These are phyloP conservation scores for Buphagus erythrorhynchus DNA, from an alignment of 2,797 vertebrate species.

Conservation along the genomic window DNA sequence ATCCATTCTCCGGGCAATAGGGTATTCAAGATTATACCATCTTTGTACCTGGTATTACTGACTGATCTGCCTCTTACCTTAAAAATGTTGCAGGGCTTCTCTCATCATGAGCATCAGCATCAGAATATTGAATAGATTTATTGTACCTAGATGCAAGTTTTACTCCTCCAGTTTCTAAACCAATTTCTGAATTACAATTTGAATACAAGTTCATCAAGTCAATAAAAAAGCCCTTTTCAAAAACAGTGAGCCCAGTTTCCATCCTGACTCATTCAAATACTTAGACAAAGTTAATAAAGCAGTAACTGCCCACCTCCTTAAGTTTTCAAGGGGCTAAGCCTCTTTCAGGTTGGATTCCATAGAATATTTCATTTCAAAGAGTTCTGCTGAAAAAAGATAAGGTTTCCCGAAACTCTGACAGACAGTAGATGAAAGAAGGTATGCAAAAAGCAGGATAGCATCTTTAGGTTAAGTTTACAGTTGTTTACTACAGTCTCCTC, in stretches of 20 bases:
- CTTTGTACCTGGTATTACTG: neutral
- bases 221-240: neutral
- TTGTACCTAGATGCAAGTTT: neutral
- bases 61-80: neutral
- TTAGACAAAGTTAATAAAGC: neutral
- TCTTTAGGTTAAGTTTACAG: neutral
- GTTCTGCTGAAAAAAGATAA: neutral
- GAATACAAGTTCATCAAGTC: neutral
- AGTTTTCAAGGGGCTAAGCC: neutral
- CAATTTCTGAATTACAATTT: neutral
- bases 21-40: neutral
- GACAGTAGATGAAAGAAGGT: neutral
- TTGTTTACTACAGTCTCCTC: neutral
- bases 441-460: neutral
- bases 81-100: neutral
- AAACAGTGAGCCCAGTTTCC: neutral
- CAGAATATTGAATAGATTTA: neutral
- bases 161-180: neutral
- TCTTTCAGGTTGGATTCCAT: neutral
- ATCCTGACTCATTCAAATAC: neutral
- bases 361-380: neutral
- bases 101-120: neutral
- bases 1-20: neutral
- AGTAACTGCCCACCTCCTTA: neutral
- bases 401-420: neutral